phyloP scores from a whole-genome alignment of 2,113 vertebrate species.

The Saccopteryx leptura region DNA sequence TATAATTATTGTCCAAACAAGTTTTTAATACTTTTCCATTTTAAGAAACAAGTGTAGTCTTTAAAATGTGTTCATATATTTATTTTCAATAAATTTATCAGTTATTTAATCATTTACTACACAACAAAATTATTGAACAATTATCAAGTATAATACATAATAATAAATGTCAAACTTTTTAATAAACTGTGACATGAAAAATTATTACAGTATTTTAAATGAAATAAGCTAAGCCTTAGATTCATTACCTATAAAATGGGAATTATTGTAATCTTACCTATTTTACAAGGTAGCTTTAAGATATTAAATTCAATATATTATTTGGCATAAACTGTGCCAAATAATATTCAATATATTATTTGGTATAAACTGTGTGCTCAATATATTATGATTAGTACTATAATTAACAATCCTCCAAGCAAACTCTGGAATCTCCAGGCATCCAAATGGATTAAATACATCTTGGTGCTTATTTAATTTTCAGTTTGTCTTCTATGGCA shows the following conservation, averaged over 20 bases:
- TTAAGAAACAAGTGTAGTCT: background rate
- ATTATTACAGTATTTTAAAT: background rate
- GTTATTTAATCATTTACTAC: background rate
- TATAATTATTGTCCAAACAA: background rate
- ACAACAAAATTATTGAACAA: background rate
- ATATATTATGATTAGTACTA: constrained; percentile 40
- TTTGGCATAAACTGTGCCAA: background rate
- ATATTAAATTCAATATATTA: background rate
- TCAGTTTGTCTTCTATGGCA: background rate
- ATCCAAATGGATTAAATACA: constrained; percentile 10
- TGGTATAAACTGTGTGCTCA: background rate
- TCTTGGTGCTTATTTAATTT: constrained; percentile 43
- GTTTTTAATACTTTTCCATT: background rate
- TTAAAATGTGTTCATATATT: background rate
- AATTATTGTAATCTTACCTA: constrained; percentile 56
- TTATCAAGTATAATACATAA: background rate
- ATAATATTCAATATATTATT: background rate
- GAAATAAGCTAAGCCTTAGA: constrained; percentile 66
- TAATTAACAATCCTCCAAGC: constrained; percentile 51
- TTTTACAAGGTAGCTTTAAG: constrained; percentile 11
- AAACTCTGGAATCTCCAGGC: background rate
- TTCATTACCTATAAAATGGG: constrained; percentile 59
- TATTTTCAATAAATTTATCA: background rate
- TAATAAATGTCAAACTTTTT: background rate
- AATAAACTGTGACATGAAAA: background rate